Evolutionary conservation across 2,888 invertebrate species (phyloP).

Genomic region (Caenorhabditis drosophilae): DNA sequence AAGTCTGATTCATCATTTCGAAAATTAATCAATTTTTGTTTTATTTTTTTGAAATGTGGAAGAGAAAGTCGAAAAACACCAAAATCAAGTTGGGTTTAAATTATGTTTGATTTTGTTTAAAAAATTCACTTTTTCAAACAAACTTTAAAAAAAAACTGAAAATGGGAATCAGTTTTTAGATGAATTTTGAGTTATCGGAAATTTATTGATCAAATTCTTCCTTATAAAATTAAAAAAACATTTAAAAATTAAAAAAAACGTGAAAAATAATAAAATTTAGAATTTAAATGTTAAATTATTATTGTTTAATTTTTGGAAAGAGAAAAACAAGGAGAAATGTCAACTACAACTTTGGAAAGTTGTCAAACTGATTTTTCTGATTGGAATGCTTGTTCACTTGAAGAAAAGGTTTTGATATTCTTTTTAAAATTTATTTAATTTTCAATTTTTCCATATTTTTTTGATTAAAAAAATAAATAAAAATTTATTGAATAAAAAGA

Average conservation of each 20-base stretch:
- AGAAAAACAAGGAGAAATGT: neutral
- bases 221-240: neutral
- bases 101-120: neutral
- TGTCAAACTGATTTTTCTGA: neutral
- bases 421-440: neutral
- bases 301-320: neutral
- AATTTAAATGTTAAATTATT: too few species aligned
- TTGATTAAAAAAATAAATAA: too few species aligned
- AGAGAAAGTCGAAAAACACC: too few species aligned
- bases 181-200: neutral
- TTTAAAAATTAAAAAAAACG: too few species aligned
- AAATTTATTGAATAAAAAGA: too few species aligned
- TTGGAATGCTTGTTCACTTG: neutral
- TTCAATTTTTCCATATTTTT: too few species aligned
- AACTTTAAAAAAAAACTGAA: neutral
- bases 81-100: too few species aligned
- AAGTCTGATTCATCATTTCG: neutral
- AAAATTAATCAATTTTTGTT: neutral
- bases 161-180: too few species aligned
- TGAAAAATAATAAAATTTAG: too few species aligned
- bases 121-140: neutral
- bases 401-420: neutral
- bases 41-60: too few species aligned
- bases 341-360: neutral
- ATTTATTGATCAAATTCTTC: neutral